Conservation (phyloP, 2,113 vertebrate species). For the Sylvietta virens region DNA sequence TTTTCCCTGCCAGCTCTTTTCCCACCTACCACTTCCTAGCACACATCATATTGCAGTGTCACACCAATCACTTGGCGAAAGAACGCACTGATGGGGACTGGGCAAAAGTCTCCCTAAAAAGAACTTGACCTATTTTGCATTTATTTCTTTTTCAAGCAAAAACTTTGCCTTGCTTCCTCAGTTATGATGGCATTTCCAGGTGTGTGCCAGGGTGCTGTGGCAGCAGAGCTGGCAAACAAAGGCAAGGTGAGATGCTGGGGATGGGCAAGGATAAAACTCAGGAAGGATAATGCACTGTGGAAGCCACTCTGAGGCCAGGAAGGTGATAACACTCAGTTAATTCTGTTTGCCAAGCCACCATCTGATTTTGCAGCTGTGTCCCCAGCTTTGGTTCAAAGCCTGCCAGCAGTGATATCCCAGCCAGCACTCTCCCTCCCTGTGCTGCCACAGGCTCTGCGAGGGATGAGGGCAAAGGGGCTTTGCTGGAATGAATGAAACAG, state of each 20-base stretch:
- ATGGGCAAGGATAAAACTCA: neutral
- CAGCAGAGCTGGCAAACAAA: neutral
- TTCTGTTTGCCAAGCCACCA: neutral
- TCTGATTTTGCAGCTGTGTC: neutral
- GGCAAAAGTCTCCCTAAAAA: neutral
- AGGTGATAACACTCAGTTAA: neutral
- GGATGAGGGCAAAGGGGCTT: neutral
- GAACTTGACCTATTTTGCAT: neutral
- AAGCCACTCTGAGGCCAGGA: neutral
- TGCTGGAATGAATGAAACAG: neutral
- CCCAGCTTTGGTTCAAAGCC: neutral
- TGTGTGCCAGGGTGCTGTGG: neutral
- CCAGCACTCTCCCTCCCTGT: accelerated
- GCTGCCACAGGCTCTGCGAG: accelerated
- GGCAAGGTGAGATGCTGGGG: neutral
- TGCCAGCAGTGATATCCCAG: neutral
- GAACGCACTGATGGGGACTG: too few relatives aligned
- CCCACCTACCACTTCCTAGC: neutral
- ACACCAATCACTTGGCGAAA: neutral
- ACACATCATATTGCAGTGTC: neutral
- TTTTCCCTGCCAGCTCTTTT: neutral
- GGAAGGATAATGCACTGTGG: neutral
- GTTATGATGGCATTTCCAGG: neutral
- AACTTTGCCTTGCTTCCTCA: neutral
- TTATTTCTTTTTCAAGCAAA: neutral